phyloP scores from a whole-genome alignment of 2,888 invertebrate genomes.

The Thysanoteuthis rhombus region DNA sequence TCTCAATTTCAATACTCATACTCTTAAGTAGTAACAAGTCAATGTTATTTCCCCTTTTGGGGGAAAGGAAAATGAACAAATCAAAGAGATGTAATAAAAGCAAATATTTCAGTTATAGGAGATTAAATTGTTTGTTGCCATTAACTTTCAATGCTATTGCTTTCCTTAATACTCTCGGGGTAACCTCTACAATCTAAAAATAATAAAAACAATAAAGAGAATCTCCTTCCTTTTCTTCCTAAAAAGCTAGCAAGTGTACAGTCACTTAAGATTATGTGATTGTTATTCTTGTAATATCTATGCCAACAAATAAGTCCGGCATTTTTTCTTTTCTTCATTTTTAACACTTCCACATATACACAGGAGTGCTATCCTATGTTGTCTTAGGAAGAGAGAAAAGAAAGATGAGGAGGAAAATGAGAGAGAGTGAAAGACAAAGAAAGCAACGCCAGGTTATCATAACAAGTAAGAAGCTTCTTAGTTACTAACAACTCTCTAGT shows the following conservation, averaged over 20 bases:
- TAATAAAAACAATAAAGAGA: background rate
- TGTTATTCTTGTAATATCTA: background rate
- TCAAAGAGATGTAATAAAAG: too few relatives aligned
- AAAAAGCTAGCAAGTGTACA: background rate
- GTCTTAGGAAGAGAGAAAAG: background rate
- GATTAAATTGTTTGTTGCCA: too few relatives aligned
- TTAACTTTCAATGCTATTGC: background rate
- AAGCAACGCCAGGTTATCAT: too few relatives aligned
- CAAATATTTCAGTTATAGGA: too few relatives aligned
- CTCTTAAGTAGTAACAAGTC: too few relatives aligned
- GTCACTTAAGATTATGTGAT: background rate
- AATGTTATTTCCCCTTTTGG: too few relatives aligned
- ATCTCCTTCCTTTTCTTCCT: background rate
- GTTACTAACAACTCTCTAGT: too few relatives aligned
- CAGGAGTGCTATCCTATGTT: background rate
- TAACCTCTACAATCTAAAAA: constrained; percentile 12
- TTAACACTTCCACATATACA: background rate
- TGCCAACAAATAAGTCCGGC: background rate
- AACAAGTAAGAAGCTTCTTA: too few relatives aligned
- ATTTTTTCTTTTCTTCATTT: background rate
- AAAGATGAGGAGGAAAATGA: background rate
- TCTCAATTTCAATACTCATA: too few relatives aligned
- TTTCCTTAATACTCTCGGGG: background rate
- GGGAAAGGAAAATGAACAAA: too few relatives aligned
- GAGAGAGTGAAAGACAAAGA: background rate